A percentile compares a stretch with the other conserved stretches of the same genome.
These are phyloP conservation scores for Drosophila anomalata DNA, from an alignment of 2,888 invertebrate species.

Conservation along the genomic window DNA sequence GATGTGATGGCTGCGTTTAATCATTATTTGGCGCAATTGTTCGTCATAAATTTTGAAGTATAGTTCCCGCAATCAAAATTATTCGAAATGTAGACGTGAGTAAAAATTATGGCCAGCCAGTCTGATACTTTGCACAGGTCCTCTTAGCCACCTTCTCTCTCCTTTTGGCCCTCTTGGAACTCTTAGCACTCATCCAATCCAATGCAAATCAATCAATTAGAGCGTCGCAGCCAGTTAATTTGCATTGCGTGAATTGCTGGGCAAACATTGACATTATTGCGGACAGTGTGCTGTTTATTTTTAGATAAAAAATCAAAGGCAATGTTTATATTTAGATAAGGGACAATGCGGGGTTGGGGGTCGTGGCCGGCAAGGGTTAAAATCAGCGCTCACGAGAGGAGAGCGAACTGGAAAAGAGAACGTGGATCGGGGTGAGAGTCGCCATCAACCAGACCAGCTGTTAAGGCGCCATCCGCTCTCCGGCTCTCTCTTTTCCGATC, in stretches of 20 bases:
- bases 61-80: constrained; percentile 55
- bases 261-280: constrained; percentile 40
- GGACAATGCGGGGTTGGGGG: background rate
- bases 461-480: constrained; percentile 23
- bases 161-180: constrained; percentile 2
- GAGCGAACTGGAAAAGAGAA: too few species aligned
- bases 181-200: constrained; percentile 9
- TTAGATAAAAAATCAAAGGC: constrained; percentile 36
- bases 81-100: constrained; percentile 65
- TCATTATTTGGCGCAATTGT: constrained; percentile 57
- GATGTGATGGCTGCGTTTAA: constrained; percentile 27
- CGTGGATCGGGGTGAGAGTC: constrained; percentile 3
- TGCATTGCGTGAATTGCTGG: constrained; percentile 60
- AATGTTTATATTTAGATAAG: constrained; percentile 42
- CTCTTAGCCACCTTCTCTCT: constrained; percentile 8
- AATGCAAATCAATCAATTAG: constrained; percentile 69
- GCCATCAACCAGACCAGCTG: constrained; percentile 25
- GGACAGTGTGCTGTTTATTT: constrained; percentile 33
- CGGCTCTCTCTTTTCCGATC: constrained; percentile 38
- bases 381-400: constrained; percentile 1
- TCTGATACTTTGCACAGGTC: constrained; percentile 13
- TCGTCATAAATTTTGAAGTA: constrained; percentile 54
- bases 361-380: constrained; percentile 12
- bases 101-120: constrained; percentile 54
- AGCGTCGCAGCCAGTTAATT: constrained; percentile 54